Conservation (phyloP, 2,888 invertebrate species). For the Congeria kusceri region DNA sequence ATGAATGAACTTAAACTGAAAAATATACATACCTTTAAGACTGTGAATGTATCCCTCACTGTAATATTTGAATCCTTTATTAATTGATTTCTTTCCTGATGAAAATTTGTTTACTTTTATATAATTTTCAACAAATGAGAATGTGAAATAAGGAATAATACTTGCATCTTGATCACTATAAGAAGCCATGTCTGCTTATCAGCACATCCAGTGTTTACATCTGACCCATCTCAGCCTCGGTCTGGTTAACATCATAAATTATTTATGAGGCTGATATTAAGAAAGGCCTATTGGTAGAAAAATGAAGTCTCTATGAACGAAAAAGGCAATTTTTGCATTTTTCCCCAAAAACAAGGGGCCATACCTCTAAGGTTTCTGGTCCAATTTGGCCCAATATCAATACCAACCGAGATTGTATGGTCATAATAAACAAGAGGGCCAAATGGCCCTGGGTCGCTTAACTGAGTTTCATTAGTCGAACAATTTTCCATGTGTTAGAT, state of each 20-base stretch:
- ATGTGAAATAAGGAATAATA: background rate
- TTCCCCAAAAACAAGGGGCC: no score
- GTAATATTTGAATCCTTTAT: background rate
- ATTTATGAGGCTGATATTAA: background rate
- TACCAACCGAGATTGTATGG: no score
- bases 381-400: no score
- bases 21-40: background rate
- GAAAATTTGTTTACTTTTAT: background rate
- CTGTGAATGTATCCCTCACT: background rate
- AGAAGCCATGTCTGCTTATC: background rate
- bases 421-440: no score
- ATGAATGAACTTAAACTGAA: background rate
- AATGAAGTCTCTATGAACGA: no score
- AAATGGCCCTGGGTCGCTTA: no score
- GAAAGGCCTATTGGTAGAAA: conserved; percentile 1
- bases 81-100: background rate
- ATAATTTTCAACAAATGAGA: background rate
- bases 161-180: background rate
- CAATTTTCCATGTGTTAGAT: no score
- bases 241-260: background rate
- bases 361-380: no score
- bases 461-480: no score
- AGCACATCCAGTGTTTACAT: background rate
- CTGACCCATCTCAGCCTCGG: background rate
- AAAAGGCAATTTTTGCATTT: no score